Percentiles rank a stretch among this genome's conserved stretches.
Evolutionary conservation across 2,888 invertebrate species (phyloP).

Genomic region (Tyria jacobaeae): DNA sequence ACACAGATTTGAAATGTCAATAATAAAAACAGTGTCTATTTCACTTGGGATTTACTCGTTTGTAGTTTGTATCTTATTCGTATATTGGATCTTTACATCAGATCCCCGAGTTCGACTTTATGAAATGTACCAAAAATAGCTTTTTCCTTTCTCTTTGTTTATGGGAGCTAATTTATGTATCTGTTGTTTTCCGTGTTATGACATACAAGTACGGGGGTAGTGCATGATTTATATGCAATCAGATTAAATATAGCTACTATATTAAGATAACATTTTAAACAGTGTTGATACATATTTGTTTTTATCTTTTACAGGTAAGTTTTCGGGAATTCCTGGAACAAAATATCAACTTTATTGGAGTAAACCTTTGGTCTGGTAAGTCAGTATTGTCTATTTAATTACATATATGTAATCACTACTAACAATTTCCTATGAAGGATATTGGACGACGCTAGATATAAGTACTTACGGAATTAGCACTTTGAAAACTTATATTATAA

Average conservation of each 20-base stretch:
- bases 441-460: background rate
- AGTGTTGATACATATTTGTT: conserved; percentile 7
- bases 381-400: background rate
- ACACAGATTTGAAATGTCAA: too few species aligned
- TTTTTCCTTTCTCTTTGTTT: conserved; percentile 29
- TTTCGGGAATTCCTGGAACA: background rate
- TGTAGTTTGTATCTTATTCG: too few species aligned
- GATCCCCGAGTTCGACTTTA: background rate
- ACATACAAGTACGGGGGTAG: conserved; percentile 20
- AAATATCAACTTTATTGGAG: background rate
- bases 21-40: too few species aligned
- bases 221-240: conserved; percentile 18
- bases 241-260: conserved; percentile 17
- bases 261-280: background rate
- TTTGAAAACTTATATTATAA: background rate
- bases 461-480: background rate
- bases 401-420: background rate
- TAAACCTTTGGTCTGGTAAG: conserved; percentile 1
- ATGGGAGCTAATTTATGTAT: conserved; percentile 35
- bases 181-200: conserved; percentile 43
- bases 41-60: too few species aligned
- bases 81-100: background rate
- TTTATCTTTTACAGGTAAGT: conserved; percentile 16
- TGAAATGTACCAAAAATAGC: conserved; percentile 29
- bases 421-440: background rate